A percentile compares a stretch with the other conserved stretches of the same genome.
phyloP scores from a whole-genome alignment of 1,140 invertebrate genomes.

The Bombus consobrinus region DNA sequence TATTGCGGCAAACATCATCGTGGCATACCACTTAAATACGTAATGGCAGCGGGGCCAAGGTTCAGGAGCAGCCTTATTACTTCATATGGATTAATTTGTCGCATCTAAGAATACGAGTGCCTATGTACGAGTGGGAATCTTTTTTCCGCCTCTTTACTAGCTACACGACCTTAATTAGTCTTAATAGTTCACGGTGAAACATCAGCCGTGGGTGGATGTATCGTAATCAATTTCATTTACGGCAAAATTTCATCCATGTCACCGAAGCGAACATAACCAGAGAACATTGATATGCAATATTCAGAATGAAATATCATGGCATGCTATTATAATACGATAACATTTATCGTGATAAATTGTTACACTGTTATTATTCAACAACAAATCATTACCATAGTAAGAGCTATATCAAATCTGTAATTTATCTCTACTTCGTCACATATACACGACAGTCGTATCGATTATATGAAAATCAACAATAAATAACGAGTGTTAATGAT shows the following conservation, averaged over 20 bases:
- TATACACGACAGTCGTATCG: background rate
- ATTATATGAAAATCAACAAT: background rate
- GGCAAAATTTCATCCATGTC: background rate
- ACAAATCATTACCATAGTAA: background rate
- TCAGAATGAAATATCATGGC: background rate
- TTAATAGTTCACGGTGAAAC: conserved; percentile 13
- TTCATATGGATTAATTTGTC: conserved; percentile 62
- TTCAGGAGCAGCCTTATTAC: conserved; percentile 63
- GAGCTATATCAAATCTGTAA: background rate
- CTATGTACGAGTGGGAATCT: conserved; percentile 14
- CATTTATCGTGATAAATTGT: background rate
- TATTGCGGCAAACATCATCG: conserved; percentile 38
- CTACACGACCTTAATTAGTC: background rate
- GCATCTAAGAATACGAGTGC: conserved; percentile 41
- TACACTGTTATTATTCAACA: too few relatives aligned
- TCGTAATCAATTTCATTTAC: too few relatives aligned
- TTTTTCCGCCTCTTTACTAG: background rate
- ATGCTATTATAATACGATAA: background rate
- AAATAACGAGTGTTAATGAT: background rate
- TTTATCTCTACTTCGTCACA: background rate
- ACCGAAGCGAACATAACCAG: background rate
- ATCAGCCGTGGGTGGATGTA: background rate
- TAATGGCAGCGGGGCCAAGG: conserved; percentile 63
- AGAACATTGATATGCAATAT: conserved; percentile 4
- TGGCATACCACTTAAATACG: conserved; percentile 59